Percentiles rank a stretch among this genome's conserved stretches.
Conservation (phyloP, 2,113 vertebrate genomes). For the Myodes glareolus region DNA sequence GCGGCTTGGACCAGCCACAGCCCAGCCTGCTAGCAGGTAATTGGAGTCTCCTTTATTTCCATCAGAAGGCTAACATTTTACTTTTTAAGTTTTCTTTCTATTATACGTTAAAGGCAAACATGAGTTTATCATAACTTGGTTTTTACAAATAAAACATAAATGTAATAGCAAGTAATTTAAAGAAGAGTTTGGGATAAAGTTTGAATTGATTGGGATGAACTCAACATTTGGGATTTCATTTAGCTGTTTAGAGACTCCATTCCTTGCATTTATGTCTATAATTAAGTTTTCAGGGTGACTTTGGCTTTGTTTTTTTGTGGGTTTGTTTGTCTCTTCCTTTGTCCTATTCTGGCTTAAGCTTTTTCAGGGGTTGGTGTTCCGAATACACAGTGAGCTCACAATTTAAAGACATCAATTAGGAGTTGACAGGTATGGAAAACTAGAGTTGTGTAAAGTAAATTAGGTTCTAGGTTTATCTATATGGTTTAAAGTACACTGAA, state of each 20-base stretch:
- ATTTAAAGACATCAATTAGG: slow-evolving; percentile 80
- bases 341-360: slow-evolving; percentile 79
- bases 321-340: slow-evolving; percentile 78
- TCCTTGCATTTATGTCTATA: slow-evolving; percentile 77
- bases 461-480: slow-evolving; percentile 72
- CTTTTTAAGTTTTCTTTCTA: slow-evolving; percentile 71
- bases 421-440: slow-evolving; percentile 82
- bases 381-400: slow-evolving; percentile 81
- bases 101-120: slow-evolving; percentile 63
- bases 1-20: slow-evolving; percentile 87
- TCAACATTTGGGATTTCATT: slow-evolving; percentile 52
- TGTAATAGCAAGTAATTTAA: slow-evolving; percentile 51
- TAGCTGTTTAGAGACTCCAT: slow-evolving; percentile 52
- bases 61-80: slow-evolving; percentile 71
- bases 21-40: slow-evolving; percentile 88
- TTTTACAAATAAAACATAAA: slow-evolving; percentile 12
- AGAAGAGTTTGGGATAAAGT: slow-evolving; percentile 49
- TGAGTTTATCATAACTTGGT: slow-evolving; percentile 51
- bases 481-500: slow-evolving; percentile 46
- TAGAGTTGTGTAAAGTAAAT: slow-evolving; percentile 76
- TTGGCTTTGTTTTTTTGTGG: slow-evolving; percentile 81
- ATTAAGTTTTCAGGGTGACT: slow-evolving; percentile 72
- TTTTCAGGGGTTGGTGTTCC: slow-evolving; percentile 82
- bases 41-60: slow-evolving; percentile 81
- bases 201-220: slow-evolving; percentile 59